Percentiles rank a stretch among this genome's conserved stretches.
These are phyloP conservation scores for Megalopta genalis DNA, from an alignment of 1,140 invertebrate genomes.

Conservation along the genomic window DNA sequence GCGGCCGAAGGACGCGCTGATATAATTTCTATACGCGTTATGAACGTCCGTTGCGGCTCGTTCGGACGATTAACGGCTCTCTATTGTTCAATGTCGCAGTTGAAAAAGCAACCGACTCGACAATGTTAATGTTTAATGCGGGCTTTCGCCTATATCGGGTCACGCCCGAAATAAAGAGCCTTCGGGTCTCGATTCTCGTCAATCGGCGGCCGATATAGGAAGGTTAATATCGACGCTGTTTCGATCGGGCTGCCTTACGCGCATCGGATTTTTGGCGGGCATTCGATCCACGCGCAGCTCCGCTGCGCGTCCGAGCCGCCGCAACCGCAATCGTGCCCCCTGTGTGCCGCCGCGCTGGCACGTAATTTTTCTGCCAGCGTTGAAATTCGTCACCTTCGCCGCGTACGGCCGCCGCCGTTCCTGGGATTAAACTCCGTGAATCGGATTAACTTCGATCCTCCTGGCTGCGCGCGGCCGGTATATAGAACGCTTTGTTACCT, in stretches of 20 bases:
- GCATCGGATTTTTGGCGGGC: slow-evolving; percentile 34
- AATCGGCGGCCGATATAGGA: slow-evolving; percentile 6
- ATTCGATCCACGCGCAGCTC: background rate
- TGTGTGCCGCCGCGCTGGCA: no score
- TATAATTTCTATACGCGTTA: slow-evolving; percentile 4
- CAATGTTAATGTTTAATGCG: slow-evolving; percentile 21
- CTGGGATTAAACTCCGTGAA: background rate
- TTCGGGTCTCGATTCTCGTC: slow-evolving; percentile 17
- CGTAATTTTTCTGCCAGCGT: background rate
- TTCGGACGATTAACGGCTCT: background rate
- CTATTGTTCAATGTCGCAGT: slow-evolving; percentile 28
- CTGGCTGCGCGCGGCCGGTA: background rate
- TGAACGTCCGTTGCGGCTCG: background rate
- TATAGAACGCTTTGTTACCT: slow-evolving; percentile 18
- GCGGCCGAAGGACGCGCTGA: background rate
- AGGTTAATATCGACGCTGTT: slow-evolving; percentile 5
- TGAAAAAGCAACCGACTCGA: slow-evolving; percentile 4
- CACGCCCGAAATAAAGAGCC: slow-evolving; percentile 35
- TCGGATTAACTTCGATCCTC: background rate
- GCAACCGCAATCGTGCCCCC: no score
- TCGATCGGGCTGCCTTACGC: background rate
- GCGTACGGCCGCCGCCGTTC: background rate
- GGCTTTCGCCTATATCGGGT: background rate
- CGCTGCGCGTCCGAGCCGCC: background rate
- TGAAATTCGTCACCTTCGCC: background rate